Evolutionary conservation across 2,797 vertebrate species (phyloP).

Genomic region (Buphagus erythrorhynchus): DNA sequence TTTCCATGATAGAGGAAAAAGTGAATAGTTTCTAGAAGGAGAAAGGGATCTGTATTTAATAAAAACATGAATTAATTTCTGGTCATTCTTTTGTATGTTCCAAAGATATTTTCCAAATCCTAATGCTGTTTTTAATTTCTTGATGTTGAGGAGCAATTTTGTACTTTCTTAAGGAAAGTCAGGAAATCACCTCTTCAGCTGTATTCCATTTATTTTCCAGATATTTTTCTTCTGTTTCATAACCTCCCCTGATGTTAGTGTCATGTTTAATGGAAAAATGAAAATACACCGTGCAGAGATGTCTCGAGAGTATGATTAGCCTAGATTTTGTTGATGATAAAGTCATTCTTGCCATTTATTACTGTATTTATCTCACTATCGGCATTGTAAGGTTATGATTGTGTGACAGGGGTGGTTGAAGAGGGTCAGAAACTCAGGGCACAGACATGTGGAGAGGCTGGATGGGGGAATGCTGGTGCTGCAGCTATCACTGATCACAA

Average conservation of each 20-base stretch:
- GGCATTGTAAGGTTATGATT: neutral
- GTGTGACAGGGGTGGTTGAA: neutral
- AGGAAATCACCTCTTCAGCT: neutral
- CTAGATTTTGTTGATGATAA: neutral
- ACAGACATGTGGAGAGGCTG: neutral
- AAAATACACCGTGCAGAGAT: neutral
- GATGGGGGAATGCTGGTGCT: neutral
- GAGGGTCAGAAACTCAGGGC: neutral
- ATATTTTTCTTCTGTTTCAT: neutral
- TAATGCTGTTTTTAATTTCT: neutral
- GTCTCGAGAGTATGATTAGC: neutral
- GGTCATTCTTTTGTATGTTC: neutral
- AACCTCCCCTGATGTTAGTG: neutral
- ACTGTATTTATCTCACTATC: neutral
- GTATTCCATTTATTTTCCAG: neutral
- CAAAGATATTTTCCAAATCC: neutral
- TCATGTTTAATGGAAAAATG: conserved; percentile 15
- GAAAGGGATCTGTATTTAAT: neutral
- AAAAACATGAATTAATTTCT: neutral
- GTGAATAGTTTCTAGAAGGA: neutral
- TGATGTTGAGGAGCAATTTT: neutral
- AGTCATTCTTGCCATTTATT: neutral
- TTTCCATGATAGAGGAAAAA: neutral
- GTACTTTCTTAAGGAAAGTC: neutral
- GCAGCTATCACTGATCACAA: neutral